Percentiles rank a stretch among this genome's conserved stretches.
phyloP scores from a whole-genome alignment of 2,888 invertebrate genomes.

The Sipha maydis region DNA sequence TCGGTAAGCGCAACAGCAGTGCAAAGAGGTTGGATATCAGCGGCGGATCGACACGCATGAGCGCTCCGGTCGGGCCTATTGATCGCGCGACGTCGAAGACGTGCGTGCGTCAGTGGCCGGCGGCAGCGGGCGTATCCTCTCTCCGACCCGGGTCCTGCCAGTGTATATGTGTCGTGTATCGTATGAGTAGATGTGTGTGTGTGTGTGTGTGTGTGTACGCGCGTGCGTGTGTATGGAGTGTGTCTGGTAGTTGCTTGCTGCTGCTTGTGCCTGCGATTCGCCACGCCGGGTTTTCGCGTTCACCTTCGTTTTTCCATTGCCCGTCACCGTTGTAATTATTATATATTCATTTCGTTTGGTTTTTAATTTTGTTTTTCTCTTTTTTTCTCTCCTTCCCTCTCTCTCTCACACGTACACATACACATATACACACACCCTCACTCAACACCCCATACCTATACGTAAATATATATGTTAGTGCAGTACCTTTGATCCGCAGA shows the following conservation, averaged over 20 bases:
- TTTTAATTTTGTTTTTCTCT: background rate
- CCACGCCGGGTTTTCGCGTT: slow-evolving; percentile 53
- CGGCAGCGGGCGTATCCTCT: slow-evolving; percentile 59
- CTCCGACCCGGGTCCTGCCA: slow-evolving; percentile 24
- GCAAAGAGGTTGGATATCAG: slow-evolving; percentile 52
- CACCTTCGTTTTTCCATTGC: background rate
- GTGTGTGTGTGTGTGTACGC: background rate
- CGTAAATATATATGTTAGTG: background rate
- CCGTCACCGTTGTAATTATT: background rate
- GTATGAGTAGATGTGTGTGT: background rate
- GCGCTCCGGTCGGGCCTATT: slow-evolving; percentile 57
- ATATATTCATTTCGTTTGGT: background rate
- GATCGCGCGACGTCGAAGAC: slow-evolving; percentile 40
- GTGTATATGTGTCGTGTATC: background rate
- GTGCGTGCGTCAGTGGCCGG: slow-evolving; percentile 35
- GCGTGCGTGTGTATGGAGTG: background rate
- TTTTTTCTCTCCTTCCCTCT: background rate
- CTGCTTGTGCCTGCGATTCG: slow-evolving; percentile 45
- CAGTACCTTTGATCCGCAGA: no score
- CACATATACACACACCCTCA: no score
- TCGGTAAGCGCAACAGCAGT: background rate
- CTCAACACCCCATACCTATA: background rate
- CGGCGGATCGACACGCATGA: background rate
- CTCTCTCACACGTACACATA: background rate
- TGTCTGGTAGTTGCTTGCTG: slow-evolving; percentile 52